Evolutionary conservation across 1,140 invertebrate species (phyloP).

Genomic region (Brachionus paranguensis): DNA sequence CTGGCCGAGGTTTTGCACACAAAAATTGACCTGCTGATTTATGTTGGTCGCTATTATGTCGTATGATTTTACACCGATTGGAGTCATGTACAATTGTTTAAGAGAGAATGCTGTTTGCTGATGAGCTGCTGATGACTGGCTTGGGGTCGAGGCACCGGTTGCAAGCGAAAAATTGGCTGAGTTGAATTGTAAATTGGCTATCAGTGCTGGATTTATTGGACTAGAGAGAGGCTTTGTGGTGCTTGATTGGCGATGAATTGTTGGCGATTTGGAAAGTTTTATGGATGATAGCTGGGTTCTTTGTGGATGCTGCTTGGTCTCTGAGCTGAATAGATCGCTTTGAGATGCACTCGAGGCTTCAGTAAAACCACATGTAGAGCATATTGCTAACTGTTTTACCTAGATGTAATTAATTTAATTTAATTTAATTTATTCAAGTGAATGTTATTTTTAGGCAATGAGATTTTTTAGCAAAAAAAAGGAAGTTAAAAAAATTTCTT

Average conservation of each 20-base stretch:
- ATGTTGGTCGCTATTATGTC: neutral
- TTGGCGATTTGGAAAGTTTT: constrained; percentile 11
- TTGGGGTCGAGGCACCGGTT: neutral
- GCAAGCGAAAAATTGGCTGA: neutral
- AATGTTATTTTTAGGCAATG: too few relatives aligned
- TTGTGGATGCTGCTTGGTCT: neutral
- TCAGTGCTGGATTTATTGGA: neutral
- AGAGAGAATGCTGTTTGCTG: neutral
- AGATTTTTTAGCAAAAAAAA: too few relatives aligned
- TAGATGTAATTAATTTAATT: neutral
- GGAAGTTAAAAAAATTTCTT: too few relatives aligned
- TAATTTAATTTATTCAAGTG: too few relatives aligned
- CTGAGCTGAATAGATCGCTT: neutral
- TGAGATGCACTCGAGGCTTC: neutral
- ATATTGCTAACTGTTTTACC: neutral
- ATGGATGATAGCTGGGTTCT: neutral
- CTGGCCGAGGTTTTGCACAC: neutral
- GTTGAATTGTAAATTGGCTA: constrained; percentile 11
- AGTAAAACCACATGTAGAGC: neutral
- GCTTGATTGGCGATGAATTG: neutral
- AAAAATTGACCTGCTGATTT: constrained; percentile 28
- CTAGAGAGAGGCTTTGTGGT: neutral
- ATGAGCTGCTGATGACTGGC: neutral
- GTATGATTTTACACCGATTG: neutral
- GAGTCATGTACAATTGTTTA: neutral